phyloP scores from a whole-genome alignment of 2,888 invertebrate species.

The Himalopsyche kuldschensis region DNA sequence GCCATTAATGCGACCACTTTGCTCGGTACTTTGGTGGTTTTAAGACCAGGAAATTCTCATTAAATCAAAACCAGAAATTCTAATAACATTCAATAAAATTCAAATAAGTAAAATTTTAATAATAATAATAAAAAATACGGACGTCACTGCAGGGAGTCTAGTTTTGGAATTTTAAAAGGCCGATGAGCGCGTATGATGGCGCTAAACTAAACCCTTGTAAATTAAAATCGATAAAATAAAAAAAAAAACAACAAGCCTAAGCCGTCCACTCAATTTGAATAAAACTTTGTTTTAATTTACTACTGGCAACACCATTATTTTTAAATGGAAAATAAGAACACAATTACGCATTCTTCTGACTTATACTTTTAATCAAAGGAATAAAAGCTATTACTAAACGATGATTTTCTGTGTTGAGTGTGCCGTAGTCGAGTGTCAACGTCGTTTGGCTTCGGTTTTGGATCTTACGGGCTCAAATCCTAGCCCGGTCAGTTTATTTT shows the following conservation, averaged over 20 bases:
- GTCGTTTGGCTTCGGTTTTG: too few relatives aligned
- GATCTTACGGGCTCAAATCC: too few relatives aligned
- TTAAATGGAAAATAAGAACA: background rate
- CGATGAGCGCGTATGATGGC: constrained; percentile 26
- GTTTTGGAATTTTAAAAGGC: constrained; percentile 20
- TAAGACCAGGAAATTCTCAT: too few relatives aligned
- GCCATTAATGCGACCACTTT: too few relatives aligned
- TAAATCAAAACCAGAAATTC: too few relatives aligned
- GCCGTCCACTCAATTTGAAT: background rate
- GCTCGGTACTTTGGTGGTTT: too few relatives aligned
- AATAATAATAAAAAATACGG: background rate
- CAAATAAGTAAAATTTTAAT: background rate
- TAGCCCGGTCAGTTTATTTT: too few relatives aligned
- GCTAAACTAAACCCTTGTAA: constrained; percentile 33
- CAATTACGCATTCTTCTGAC: background rate
- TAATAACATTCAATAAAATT: too few relatives aligned
- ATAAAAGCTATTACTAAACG: background rate
- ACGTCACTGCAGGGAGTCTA: background rate
- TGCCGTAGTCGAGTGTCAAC: too few relatives aligned
- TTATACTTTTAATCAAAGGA: background rate
- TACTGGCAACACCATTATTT: background rate
- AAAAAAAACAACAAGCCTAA: constrained; percentile 9
- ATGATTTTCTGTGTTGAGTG: too few relatives aligned
- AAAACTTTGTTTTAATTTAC: background rate
- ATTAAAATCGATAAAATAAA: constrained; percentile 34